Evolutionary conservation across 2,888 invertebrate genomes (phyloP).

Genomic region (Mamestra brassicae): DNA sequence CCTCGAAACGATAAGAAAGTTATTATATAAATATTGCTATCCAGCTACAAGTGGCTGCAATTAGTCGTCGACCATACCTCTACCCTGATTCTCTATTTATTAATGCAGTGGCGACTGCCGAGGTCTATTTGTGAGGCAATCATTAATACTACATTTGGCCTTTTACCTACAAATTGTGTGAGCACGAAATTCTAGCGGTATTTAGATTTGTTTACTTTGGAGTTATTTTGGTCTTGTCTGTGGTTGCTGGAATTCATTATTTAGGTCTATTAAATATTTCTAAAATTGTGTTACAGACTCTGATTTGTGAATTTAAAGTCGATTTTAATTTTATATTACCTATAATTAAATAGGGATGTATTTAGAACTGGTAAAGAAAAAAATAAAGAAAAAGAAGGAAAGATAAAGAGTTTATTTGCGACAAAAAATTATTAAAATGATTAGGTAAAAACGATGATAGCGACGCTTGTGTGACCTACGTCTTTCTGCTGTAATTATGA

Average conservation of each 20-base stretch:
- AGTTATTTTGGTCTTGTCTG: neutral
- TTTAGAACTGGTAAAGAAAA: neutral
- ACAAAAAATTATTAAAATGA: too few species aligned
- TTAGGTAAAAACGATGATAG: neutral
- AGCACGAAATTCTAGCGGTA: neutral
- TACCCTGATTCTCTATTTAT: conserved; percentile 21
- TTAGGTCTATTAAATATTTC: neutral
- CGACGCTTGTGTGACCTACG: neutral
- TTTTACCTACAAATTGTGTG: conserved; percentile 32
- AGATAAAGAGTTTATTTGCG: too few species aligned
- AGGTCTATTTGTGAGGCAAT: conserved; percentile 42
- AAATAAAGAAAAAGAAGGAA: too few species aligned
- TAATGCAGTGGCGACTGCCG: conserved; percentile 39
- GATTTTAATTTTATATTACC: neutral
- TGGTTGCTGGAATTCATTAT: neutral
- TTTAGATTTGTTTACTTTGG: neutral
- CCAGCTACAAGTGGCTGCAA: conserved; percentile 19
- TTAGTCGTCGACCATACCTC: conserved; percentile 16
- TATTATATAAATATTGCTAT: conserved; percentile 2
- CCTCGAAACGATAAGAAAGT: neutral
- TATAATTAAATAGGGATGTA: too few species aligned
- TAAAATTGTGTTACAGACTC: neutral
- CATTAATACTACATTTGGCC: conserved; percentile 29
- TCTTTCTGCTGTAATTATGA: too few species aligned
- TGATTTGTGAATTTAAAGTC: neutral